phyloP scores from a whole-genome alignment of 1,140 invertebrate genomes.

The Lithobius niger region DNA sequence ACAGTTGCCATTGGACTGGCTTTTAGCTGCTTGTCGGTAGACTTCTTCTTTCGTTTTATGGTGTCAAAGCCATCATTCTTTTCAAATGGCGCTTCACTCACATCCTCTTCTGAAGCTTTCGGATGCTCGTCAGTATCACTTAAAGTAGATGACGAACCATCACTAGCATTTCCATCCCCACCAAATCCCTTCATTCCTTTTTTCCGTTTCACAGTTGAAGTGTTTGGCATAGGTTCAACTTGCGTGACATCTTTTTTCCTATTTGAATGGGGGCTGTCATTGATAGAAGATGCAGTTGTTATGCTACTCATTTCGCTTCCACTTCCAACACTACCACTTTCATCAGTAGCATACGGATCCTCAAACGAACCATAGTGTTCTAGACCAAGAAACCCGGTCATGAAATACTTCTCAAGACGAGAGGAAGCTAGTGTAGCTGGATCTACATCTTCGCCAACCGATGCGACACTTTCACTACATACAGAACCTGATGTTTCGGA shows the following conservation, averaged over 20 bases:
- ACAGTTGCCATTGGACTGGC: conserved; percentile 24
- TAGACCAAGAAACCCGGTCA: conserved; percentile 69
- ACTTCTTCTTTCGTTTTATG: conserved; percentile 68
- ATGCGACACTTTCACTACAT: conserved; percentile 65
- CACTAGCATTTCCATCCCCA: conserved; percentile 11
- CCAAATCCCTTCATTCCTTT: conserved; percentile 11
- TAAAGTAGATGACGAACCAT: conserved; percentile 44
- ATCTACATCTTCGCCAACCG: conserved; percentile 29
- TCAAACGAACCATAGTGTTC: conserved; percentile 25
- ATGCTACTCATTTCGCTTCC: conserved; percentile 53
- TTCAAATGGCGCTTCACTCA: conserved; percentile 34
- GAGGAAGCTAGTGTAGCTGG: conserved; percentile 65
- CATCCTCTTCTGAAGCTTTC: background rate
- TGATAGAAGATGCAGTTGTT: background rate
- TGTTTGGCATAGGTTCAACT: background rate
- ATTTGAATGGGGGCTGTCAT: background rate
- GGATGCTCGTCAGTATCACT: conserved; percentile 57
- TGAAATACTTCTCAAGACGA: conserved; percentile 76
- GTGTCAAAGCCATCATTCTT: conserved; percentile 61
- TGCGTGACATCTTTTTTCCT: background rate
- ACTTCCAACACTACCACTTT: conserved; percentile 64
- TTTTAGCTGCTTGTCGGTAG: too few species aligned
- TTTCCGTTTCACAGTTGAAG: background rate
- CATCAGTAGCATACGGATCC: conserved; percentile 40
- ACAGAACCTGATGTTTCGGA: conserved; percentile 72